These are phyloP conservation scores for Stichodactyla helianthus DNA, from an alignment of 64 coral and sea anemone species.

Conservation along the genomic window DNA sequence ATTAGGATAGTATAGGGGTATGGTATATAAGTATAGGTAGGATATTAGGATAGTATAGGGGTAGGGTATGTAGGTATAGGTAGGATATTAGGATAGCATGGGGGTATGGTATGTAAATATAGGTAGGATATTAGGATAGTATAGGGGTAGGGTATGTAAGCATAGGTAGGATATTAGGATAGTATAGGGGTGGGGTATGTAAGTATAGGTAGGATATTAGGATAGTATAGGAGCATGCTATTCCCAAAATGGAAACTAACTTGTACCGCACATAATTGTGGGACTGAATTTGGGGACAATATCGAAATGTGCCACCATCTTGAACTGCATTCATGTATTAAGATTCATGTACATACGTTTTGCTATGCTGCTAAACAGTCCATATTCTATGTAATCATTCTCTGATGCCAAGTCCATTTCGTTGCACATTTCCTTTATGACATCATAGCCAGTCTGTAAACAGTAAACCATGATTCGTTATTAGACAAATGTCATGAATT, in stretches of 20 bases:
- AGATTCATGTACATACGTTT: conserved; percentile 52
- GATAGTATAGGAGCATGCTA: not conserved
- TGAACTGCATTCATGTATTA: not conserved
- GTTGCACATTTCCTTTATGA: conserved; percentile 83
- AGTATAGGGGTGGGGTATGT: not conserved
- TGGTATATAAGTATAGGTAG: too few relatives aligned
- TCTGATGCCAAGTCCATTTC: conserved; percentile 80
- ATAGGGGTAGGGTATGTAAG: not conserved
- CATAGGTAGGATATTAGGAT: not conserved
- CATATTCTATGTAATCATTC: conserved; percentile 76
- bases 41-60: too few relatives aligned
- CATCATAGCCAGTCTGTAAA: conserved; percentile 87
- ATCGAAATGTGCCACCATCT: not conserved
- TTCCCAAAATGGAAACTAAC: too few relatives aligned
- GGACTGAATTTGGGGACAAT: not conserved
- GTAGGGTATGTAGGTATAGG: too few relatives aligned
- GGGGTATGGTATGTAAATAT: too few relatives aligned
- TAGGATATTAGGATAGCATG: too few relatives aligned
- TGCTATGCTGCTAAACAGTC: conserved; percentile 69
- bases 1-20: too few relatives aligned
- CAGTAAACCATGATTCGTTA: not conserved
- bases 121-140: not conserved
- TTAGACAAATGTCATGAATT: too few relatives aligned
- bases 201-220: not conserved
- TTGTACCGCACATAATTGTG: too few relatives aligned